These are phyloP conservation scores for Caenorhabditis latens DNA, from an alignment of 1,140 invertebrate species.

Conservation along the genomic window DNA sequence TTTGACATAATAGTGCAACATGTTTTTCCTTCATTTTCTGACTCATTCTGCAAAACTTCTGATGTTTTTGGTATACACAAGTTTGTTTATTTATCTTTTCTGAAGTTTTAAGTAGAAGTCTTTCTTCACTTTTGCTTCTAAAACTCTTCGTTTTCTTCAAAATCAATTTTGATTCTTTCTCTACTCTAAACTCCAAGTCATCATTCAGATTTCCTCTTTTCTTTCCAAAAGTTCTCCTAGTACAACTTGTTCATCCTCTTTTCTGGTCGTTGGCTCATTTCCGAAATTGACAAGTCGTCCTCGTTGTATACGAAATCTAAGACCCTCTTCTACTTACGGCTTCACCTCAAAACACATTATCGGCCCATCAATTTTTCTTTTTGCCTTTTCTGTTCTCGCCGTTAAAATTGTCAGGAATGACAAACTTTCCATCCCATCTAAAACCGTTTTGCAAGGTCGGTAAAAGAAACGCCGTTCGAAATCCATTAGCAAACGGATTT, in stretches of 20 bases:
- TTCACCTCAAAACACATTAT: conserved; percentile 55
- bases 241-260: conserved; percentile 24
- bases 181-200: background rate
- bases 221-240: background rate
- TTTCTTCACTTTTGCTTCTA: background rate
- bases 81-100: conserved; percentile 14
- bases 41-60: background rate
- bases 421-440: background rate
- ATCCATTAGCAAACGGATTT: conserved; percentile 46
- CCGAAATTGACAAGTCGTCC: conserved; percentile 39
- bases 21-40: background rate
- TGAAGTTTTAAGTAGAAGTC: background rate
- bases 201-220: conserved; percentile 22
- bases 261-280: conserved; percentile 16
- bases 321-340: background rate
- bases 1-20: background rate
- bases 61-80: conserved; percentile 36
- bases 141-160: background rate
- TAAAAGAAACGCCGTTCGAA: background rate
- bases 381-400: background rate
- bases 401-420: background rate
- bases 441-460: conserved; percentile 20
- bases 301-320: conserved; percentile 18
- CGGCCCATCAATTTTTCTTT: conserved; percentile 1
- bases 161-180: background rate